Evolutionary conservation across 1,140 invertebrate species (phyloP).

Genomic region (Galendromus occidentalis): DNA sequence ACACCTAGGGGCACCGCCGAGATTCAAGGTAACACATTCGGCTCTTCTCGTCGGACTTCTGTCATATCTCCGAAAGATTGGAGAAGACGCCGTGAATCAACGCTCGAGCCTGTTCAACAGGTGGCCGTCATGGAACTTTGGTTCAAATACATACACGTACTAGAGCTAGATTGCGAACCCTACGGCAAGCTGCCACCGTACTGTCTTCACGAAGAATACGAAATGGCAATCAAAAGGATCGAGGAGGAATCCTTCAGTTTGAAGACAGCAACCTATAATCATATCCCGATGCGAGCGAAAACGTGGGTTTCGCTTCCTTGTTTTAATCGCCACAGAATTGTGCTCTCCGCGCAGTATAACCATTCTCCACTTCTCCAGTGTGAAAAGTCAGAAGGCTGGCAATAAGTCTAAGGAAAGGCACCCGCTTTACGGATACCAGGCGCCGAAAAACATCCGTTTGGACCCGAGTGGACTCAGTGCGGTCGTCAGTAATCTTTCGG

Average conservation of each 20-base stretch:
- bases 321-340: not conserved
- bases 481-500: not conserved
- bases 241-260: not conserved
- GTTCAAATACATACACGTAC: slow-evolving; percentile 1
- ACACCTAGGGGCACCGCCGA: not conserved
- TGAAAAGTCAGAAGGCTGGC: not conserved
- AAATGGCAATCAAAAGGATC: not conserved
- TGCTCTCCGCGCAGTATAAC: not conserved
- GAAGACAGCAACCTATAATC: not conserved
- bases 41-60: not conserved
- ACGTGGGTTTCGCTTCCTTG: not conserved
- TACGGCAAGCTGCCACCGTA: not conserved
- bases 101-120: no score
- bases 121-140: slow-evolving; percentile 5
- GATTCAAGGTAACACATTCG: not conserved
- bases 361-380: not conserved
- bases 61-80: not conserved
- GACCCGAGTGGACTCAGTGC: not conserved
- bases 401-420: not conserved
- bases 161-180: not conserved
- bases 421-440: not conserved
- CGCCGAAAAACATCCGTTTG: not conserved
- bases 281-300: not conserved
- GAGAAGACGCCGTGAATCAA: no score
- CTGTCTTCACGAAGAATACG: not conserved